Conservation (phyloP, 2,888 invertebrate species). For the Eristalis pertinax region DNA sequence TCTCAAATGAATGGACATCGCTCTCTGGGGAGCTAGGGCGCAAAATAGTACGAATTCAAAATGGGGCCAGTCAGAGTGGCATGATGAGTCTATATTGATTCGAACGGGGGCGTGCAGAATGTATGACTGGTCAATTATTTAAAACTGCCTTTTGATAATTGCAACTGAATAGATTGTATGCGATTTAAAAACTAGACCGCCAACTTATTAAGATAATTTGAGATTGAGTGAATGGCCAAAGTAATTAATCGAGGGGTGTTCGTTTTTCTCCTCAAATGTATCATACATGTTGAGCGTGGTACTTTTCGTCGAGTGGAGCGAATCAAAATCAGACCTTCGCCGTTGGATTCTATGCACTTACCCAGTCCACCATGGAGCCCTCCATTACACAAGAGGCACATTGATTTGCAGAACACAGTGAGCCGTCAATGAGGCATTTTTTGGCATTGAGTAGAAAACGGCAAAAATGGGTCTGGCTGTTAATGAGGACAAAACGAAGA, state of each 20-base stretch:
- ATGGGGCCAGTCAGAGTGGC: constrained; percentile 42
- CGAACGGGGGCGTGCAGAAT: constrained; percentile 22
- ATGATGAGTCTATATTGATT: constrained; percentile 47
- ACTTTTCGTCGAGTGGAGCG: too few species aligned
- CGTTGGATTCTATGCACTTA: too few species aligned
- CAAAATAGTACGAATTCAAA: constrained; percentile 2
- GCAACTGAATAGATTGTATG: constrained; percentile 26
- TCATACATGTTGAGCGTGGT: too few species aligned
- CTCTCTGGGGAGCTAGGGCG: constrained; percentile 24
- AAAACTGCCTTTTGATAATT: constrained; percentile 49
- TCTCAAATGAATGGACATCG: constrained; percentile 44
- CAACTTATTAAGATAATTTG: background rate
- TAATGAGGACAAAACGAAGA: too few species aligned
- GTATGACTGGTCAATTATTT: constrained; percentile 56
- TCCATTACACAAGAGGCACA: too few species aligned
- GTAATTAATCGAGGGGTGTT: background rate
- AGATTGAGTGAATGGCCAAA: background rate
- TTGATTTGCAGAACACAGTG: too few species aligned
- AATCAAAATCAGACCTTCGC: too few species aligned
- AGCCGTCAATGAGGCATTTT: too few species aligned
- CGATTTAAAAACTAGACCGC: background rate
- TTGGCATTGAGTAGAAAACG: too few species aligned
- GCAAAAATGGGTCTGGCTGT: too few species aligned
- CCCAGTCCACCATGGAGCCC: too few species aligned
- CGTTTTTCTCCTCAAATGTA: too few species aligned